Percentiles rank a stretch among this genome's conserved stretches.
Evolutionary conservation across 2,797 vertebrate genomes (phyloP).

Genomic region (Sciurus carolinensis): DNA sequence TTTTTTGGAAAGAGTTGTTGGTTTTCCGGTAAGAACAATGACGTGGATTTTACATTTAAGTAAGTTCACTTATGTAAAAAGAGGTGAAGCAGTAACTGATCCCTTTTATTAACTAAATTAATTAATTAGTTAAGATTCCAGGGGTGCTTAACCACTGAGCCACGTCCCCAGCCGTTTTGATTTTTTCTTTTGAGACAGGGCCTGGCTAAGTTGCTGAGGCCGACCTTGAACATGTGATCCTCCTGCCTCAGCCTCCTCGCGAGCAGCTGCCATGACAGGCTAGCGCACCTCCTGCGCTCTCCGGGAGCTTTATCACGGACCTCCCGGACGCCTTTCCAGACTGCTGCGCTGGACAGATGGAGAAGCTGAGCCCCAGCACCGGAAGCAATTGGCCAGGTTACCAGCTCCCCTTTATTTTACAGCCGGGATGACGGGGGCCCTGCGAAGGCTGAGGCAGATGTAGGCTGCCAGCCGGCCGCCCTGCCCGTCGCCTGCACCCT

Average conservation of each 20-base stretch:
- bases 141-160: too few species aligned
- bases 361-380: background rate
- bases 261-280: too few species aligned
- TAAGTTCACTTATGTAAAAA: background rate
- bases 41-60: background rate
- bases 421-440: background rate
- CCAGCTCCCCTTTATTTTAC: background rate
- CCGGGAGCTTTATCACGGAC: rapidly evolving
- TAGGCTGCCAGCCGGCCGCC: background rate
- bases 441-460: too few species aligned
- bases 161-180: rapidly evolving
- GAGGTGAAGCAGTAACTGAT: background rate
- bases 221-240: too few species aligned
- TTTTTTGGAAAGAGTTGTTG: background rate
- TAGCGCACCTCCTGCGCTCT: rapidly evolving
- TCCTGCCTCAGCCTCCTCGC: too few species aligned
- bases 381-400: too few species aligned
- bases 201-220: too few species aligned
- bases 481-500: background rate
- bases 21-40: background rate
- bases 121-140: background rate
- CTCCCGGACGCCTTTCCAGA: background rate
- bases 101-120: background rate
- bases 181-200: too few species aligned
- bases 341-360: background rate